Evolutionary conservation across 2,888 invertebrate species (phyloP).

Genomic region (Sesamia inferens): DNA sequence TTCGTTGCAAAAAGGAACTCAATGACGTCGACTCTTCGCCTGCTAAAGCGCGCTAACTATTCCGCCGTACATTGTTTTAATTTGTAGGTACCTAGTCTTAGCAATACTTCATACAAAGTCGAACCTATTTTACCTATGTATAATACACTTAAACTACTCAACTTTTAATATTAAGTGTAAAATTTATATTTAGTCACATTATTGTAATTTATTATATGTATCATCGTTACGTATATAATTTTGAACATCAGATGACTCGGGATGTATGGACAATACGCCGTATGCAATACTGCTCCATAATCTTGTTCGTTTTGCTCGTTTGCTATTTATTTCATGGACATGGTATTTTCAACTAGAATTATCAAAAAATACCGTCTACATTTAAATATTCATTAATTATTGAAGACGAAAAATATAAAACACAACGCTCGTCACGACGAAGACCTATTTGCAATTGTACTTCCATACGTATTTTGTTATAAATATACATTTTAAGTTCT

Average conservation of each 20-base stretch:
- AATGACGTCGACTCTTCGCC: slow-evolving; percentile 57
- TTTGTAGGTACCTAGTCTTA: slow-evolving; percentile 78
- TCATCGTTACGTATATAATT: slow-evolving; percentile 90
- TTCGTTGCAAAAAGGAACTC: slow-evolving; percentile 72
- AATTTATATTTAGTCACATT: slow-evolving; percentile 89
- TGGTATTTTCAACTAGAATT: slow-evolving; percentile 82
- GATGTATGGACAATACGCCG: slow-evolving; percentile 77
- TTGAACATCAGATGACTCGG: slow-evolving; percentile 88
- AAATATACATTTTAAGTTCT: slow-evolving; percentile 82
- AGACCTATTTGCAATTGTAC: slow-evolving; percentile 88
- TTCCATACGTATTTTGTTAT: slow-evolving; percentile 89
- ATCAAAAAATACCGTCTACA: slow-evolving; percentile 85
- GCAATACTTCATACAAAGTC: slow-evolving; percentile 88
- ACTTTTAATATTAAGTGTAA: slow-evolving; percentile 89
- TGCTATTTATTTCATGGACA: slow-evolving; percentile 84
- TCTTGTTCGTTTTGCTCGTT: slow-evolving; percentile 74
- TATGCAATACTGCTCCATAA: slow-evolving; percentile 72
- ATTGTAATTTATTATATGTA: slow-evolving; percentile 89
- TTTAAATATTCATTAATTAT: slow-evolving; percentile 76
- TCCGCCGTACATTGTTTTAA: slow-evolving; percentile 72
- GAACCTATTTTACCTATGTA: slow-evolving; percentile 86
- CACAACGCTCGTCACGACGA: slow-evolving; percentile 78
- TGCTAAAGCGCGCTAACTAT: slow-evolving; percentile 72
- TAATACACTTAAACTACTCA: slow-evolving; percentile 88
- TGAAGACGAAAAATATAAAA: slow-evolving; percentile 80